A percentile compares a stretch with the other conserved stretches of the same genome.
Conservation (phyloP, 2,888 invertebrate species). For the Suillia variegata region DNA sequence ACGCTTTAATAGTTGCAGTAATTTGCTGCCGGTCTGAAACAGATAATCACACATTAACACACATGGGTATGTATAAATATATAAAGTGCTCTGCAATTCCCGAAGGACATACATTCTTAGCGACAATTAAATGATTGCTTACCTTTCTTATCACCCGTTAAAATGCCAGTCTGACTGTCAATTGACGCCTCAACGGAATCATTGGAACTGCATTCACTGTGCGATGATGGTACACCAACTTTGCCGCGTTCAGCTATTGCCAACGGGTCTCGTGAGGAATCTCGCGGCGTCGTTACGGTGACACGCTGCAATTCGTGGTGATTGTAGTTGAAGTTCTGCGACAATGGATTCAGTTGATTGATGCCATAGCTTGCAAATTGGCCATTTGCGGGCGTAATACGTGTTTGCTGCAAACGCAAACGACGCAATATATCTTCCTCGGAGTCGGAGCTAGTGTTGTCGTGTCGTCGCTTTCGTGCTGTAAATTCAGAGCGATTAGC, state of each 20-base stretch:
- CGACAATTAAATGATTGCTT: no score
- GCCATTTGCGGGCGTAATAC: conserved; percentile 52
- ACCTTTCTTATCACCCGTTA: conserved; percentile 59
- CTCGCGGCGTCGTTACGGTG: conserved; percentile 52
- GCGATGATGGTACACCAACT: conserved; percentile 60
- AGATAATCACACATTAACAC: background rate
- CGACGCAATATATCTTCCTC: conserved; percentile 72
- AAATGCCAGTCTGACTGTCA: conserved; percentile 58
- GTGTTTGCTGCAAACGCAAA: conserved; percentile 63
- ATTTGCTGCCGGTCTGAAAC: conserved; percentile 34
- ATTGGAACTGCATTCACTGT: conserved; percentile 61
- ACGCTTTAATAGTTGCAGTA: conserved; percentile 23
- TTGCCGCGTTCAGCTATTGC: conserved; percentile 61
- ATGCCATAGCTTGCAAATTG: conserved; percentile 55
- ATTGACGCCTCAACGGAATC: conserved; percentile 60
- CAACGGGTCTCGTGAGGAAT: conserved; percentile 56
- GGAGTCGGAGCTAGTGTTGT: conserved; percentile 72
- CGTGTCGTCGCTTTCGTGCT: conserved; percentile 59
- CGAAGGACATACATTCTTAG: background rate
- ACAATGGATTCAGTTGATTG: conserved; percentile 52
- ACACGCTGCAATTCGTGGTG: conserved; percentile 58
- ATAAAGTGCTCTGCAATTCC: no score
- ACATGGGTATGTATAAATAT: no score
- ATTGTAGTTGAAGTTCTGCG: conserved; percentile 55
- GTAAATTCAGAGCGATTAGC: conserved; percentile 7